phyloP scores from a whole-genome alignment of 2,113 vertebrate species.

The Sclerurus mexicanus region DNA sequence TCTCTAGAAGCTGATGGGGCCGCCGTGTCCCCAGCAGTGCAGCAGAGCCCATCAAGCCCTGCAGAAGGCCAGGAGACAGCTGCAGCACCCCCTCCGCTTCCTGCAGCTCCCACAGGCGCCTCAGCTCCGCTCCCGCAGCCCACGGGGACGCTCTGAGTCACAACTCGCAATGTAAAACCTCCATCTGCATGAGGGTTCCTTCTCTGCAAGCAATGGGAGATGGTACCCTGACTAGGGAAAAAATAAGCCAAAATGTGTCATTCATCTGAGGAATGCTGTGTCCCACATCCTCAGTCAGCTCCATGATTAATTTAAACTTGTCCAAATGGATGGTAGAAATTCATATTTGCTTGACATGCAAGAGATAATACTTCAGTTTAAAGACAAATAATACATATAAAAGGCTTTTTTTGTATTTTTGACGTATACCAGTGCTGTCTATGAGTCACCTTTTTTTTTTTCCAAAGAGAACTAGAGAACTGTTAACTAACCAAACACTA shows the following conservation, averaged over 20 bases:
- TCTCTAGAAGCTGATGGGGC: background rate
- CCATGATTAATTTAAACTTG: background rate
- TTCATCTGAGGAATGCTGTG: background rate
- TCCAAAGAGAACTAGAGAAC: background rate
- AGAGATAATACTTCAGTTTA: background rate
- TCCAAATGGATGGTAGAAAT: background rate
- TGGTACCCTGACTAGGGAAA: background rate
- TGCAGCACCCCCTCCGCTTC: background rate
- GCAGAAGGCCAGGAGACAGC: background rate
- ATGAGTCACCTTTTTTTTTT: background rate
- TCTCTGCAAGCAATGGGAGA: background rate
- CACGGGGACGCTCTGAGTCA: background rate
- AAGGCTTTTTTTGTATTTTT: background rate
- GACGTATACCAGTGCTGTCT: background rate
- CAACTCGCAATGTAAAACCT: background rate
- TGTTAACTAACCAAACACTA: background rate
- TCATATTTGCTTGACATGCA: background rate
- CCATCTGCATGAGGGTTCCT: background rate
- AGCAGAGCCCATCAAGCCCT: background rate
- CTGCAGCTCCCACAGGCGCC: background rate
- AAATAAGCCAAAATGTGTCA: background rate
- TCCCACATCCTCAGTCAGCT: background rate
- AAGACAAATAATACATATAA: background rate
- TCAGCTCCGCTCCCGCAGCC: background rate
- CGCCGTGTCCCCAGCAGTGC: rapidly evolving